These are phyloP conservation scores for Psilanteris sp. DNA, from an alignment of 1,140 invertebrate species.

Conservation along the genomic window DNA sequence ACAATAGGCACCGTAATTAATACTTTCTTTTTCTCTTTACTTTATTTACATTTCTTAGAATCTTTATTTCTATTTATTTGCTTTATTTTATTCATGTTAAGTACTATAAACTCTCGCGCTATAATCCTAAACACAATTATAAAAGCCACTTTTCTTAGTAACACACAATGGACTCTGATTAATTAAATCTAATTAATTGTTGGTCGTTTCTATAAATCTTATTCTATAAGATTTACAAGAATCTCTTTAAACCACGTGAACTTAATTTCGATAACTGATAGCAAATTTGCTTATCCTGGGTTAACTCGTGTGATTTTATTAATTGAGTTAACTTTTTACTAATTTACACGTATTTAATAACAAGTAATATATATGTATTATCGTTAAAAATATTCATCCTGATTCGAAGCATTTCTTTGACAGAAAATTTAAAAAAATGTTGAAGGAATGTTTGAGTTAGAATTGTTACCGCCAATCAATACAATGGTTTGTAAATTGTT, in stretches of 20 bases:
- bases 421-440: background rate
- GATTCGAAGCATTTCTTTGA: no score
- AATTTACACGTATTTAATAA: slow-evolving; percentile 37
- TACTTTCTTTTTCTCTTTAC: background rate
- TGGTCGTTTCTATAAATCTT: background rate
- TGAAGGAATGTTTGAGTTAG: slow-evolving; percentile 1
- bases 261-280: slow-evolving; percentile 9
- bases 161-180: background rate
- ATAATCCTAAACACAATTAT: no score
- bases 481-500: slow-evolving; percentile 43
- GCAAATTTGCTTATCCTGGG: slow-evolving; percentile 15
- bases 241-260: no score
- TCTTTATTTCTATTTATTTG: no score
- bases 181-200: slow-evolving; percentile 12
- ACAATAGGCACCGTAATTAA: slow-evolving; percentile 9
- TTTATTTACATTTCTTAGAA: no score
- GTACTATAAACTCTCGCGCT: no score
- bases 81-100: no score
- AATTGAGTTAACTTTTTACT: slow-evolving; percentile 47
- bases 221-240: no score
- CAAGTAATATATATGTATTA: slow-evolving; percentile 8
- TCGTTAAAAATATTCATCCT: no score
- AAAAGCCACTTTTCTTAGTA: background rate
- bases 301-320: slow-evolving; percentile 53
- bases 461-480: slow-evolving; percentile 34